Conservation (phyloP, 2,888 invertebrate species). For the Chymomyza procnemis region DNA sequence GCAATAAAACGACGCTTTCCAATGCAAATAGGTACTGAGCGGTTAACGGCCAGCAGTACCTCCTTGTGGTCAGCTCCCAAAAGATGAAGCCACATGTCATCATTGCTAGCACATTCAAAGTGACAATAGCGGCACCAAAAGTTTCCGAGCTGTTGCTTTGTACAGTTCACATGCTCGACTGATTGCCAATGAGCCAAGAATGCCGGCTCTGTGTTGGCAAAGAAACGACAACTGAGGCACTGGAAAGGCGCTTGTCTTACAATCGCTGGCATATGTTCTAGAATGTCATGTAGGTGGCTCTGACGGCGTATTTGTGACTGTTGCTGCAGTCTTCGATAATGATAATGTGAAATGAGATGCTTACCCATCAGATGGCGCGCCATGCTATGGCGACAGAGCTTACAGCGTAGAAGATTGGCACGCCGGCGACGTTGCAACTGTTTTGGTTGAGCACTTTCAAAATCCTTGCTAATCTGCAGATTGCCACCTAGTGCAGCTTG, state of each 20-base stretch:
- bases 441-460: conserved; percentile 45
- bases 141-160: conserved; percentile 80
- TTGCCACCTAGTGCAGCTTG: conserved; percentile 78
- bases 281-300: conserved; percentile 81
- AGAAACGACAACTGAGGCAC: conserved; percentile 90
- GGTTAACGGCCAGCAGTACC: conserved; percentile 86
- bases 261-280: conserved; percentile 88
- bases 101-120: conserved; percentile 82
- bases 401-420: conserved; percentile 83
- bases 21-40: conserved; percentile 89
- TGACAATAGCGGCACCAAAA: conserved; percentile 88
- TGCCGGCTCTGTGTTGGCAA: conserved; percentile 86
- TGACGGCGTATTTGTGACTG: conserved; percentile 71
- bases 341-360: conserved; percentile 91
- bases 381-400: conserved; percentile 86
- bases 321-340: conserved; percentile 85
- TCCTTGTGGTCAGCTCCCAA: conserved; percentile 84
- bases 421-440: conserved; percentile 76
- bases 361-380: conserved; percentile 86
- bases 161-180: conserved; percentile 79
- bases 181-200: conserved; percentile 88
- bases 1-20: conserved; percentile 82
- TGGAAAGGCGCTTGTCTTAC: conserved; percentile 91
- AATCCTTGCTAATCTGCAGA: conserved; percentile 34
- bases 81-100: conserved; percentile 85